Evolutionary conservation across 2,888 invertebrate genomes (phyloP).

Genomic region (Drosophila emarginata): DNA sequence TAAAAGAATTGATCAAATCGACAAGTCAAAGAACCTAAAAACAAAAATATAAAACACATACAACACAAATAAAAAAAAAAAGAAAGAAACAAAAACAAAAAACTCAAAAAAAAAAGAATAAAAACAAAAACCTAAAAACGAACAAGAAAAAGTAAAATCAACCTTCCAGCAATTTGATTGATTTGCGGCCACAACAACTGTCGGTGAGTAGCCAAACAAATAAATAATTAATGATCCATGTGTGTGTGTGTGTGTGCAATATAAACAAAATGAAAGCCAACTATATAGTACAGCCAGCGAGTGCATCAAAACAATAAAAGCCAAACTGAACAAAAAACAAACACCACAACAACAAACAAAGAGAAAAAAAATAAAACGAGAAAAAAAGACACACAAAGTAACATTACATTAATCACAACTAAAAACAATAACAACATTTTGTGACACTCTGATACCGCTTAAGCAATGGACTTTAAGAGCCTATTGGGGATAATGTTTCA

Average conservation of each 20-base stretch:
- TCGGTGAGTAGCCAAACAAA: conserved; percentile 62
- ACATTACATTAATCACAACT: conserved; percentile 46
- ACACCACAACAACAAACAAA: conserved; percentile 6
- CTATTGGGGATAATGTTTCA: neutral
- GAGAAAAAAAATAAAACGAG: conserved; percentile 5
- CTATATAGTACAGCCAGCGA: neutral
- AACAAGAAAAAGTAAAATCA: conserved; percentile 14
- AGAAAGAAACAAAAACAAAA: conserved; percentile 10
- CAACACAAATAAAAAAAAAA: conserved; percentile 11
- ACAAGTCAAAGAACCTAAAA: conserved; percentile 13
- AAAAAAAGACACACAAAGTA: conserved; percentile 24
- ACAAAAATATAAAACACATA: conserved; percentile 14
- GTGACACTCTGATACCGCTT: neutral
- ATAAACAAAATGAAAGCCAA: conserved; percentile 38
- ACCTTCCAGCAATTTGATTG: conserved; percentile 54
- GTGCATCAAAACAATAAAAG: conserved; percentile 13
- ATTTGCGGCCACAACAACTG: conserved; percentile 57
- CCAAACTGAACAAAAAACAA: conserved; percentile 23
- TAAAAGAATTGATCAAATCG: conserved; percentile 8
- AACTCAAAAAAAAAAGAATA: conserved; percentile 16
- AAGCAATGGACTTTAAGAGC: neutral
- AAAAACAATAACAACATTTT: conserved; percentile 41
- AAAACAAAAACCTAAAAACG: conserved; percentile 24
- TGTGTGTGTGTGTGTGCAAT: conserved; percentile 18
- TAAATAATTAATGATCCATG: conserved; percentile 63